phyloP scores from a whole-genome alignment of 2,888 invertebrate species.

The Volucella inanis region DNA sequence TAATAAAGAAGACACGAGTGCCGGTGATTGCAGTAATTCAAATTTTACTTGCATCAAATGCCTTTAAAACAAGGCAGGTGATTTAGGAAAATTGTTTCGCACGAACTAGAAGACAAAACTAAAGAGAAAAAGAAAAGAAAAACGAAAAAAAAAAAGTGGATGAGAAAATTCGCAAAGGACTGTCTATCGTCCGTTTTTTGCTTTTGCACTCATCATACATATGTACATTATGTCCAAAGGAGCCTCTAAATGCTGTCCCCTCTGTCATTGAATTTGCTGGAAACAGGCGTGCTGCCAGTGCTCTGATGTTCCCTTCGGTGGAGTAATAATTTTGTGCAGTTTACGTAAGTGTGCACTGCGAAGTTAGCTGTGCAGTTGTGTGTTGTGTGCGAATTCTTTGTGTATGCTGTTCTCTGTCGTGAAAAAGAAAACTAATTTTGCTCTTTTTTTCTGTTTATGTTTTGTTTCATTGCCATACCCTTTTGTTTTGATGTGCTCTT shows the following conservation, averaged over 20 bases:
- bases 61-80: not conserved
- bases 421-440: slow-evolving; percentile 23
- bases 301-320: slow-evolving; percentile 39
- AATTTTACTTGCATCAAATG: not conserved
- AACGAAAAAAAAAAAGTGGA: slow-evolving; percentile 6
- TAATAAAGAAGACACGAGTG: slow-evolving; percentile 18
- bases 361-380: slow-evolving; percentile 16
- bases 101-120: slow-evolving; percentile 3
- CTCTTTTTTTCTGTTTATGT: slow-evolving; percentile 63
- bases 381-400: slow-evolving; percentile 50
- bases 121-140: slow-evolving; percentile 27
- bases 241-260: slow-evolving; percentile 48
- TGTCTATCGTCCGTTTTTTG: slow-evolving; percentile 33
- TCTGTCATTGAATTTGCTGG: slow-evolving; percentile 41
- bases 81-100: not conserved
- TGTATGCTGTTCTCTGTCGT: slow-evolving; percentile 27
- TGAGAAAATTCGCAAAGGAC: slow-evolving; percentile 37
- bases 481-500: slow-evolving; percentile 63
- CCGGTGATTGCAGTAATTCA: slow-evolving; percentile 25
- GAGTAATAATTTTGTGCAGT: slow-evolving; percentile 60
- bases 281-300: slow-evolving; percentile 31
- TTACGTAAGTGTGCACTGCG: slow-evolving; percentile 69
- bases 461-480: slow-evolving; percentile 55
- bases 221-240: slow-evolving; percentile 39
- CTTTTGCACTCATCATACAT: slow-evolving; percentile 29